These are phyloP conservation scores for Mythimna loreyi DNA, from an alignment of 2,888 invertebrate genomes.

Conservation along the genomic window DNA sequence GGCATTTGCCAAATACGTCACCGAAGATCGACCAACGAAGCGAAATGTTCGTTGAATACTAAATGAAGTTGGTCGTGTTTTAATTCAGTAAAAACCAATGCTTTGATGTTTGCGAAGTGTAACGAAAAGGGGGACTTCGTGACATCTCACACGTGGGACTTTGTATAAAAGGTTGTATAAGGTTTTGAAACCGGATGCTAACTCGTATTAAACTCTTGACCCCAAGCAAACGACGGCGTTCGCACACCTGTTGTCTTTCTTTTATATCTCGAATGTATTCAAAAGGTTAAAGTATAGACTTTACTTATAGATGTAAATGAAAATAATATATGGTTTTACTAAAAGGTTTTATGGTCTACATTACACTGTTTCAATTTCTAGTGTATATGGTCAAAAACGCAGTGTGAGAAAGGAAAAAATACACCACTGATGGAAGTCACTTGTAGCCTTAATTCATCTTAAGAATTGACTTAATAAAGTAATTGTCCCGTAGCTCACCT, in stretches of 20 bases:
- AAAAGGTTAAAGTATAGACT: too few species aligned
- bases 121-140: constrained; percentile 21
- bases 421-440: not conserved
- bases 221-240: too few species aligned
- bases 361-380: too few species aligned
- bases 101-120: constrained; percentile 41
- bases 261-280: too few species aligned
- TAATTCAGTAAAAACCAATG: constrained; percentile 47
- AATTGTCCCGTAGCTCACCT: too few species aligned
- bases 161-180: not conserved
- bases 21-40: constrained; percentile 47
- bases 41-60: constrained; percentile 37
- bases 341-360: too few species aligned
- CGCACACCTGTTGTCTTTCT: too few species aligned
- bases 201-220: not conserved
- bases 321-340: not conserved
- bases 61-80: constrained; percentile 37
- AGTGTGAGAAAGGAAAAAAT: too few species aligned
- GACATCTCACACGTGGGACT: constrained; percentile 6
- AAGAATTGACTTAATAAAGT: too few species aligned
- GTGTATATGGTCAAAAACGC: too few species aligned
- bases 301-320: too few species aligned
- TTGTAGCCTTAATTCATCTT: too few species aligned
- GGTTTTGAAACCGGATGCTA: not conserved
- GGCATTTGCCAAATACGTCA: constrained; percentile 57